Conservation (phyloP, 2,113 vertebrate genomes). For the Datnioides undecimradiatus region DNA sequence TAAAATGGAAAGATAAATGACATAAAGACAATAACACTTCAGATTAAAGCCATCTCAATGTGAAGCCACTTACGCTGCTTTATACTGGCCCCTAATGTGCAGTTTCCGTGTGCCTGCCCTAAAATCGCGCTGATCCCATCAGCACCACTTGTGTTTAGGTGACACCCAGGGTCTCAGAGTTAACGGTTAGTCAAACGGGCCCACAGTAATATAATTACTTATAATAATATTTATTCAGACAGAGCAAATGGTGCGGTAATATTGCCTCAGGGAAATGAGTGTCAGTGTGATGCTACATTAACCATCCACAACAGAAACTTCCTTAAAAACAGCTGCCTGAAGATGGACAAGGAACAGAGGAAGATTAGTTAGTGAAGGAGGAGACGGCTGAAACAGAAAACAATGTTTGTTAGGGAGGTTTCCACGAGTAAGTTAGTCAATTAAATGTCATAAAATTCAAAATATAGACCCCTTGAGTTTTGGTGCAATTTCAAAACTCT, state of each 20-base stretch:
- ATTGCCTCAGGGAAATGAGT: conserved; percentile 8
- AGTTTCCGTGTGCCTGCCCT: conserved; percentile 13
- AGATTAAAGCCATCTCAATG: fast-evolving
- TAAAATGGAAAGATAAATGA: neutral
- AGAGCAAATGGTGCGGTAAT: conserved; percentile 53
- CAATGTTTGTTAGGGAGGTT: neutral
- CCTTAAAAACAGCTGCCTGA: neutral
- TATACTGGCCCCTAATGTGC: neutral
- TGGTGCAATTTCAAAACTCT: neutral
- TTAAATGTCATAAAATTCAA: neutral
- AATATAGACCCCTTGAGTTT: neutral
- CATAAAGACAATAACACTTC: neutral
- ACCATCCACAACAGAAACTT: neutral
- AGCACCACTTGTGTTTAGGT: conserved; percentile 48
- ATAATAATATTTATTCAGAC: conserved; percentile 61
- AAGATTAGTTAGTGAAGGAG: neutral
- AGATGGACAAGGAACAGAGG: neutral
- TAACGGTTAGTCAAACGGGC: conserved; percentile 1
- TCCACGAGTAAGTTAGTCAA: neutral
- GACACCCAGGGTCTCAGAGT: conserved; percentile 54
- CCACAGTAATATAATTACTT: too few species aligned
- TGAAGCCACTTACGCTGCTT: neutral
- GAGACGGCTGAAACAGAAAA: fast-evolving
- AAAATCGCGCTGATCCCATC: conserved; percentile 14
- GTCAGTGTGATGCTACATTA: conserved; percentile 26